Percentiles rank a stretch among this genome's conserved stretches.
Conservation (phyloP, 2,888 invertebrate species). For the Brachyptera risi region DNA sequence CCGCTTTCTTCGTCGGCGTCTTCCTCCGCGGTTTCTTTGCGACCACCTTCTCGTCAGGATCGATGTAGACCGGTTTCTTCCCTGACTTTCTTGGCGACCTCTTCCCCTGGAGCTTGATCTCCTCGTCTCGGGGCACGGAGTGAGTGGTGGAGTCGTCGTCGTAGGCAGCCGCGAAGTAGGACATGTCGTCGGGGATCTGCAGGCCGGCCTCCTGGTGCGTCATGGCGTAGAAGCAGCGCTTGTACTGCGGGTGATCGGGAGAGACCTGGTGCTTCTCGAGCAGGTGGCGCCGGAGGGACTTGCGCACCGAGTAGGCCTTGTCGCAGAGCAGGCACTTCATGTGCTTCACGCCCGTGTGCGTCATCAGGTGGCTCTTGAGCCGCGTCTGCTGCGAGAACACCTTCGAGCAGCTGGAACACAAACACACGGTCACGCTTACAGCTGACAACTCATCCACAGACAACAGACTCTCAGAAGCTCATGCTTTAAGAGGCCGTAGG, state of each 20-base stretch:
- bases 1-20: neutral
- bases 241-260: slow-evolving; percentile 33
- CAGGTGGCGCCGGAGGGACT: slow-evolving; percentile 50
- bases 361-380: slow-evolving; percentile 47
- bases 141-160: neutral
- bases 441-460: too few species aligned
- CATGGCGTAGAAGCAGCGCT: slow-evolving; percentile 34
- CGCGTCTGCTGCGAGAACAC: slow-evolving; percentile 34
- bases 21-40: neutral
- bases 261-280: slow-evolving; percentile 44
- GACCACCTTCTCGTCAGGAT: neutral
- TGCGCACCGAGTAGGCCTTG: slow-evolving; percentile 49
- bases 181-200: slow-evolving; percentile 31
- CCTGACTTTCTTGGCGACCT: neutral
- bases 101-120: neutral
- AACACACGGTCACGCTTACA: too few species aligned
- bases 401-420: slow-evolving; percentile 34
- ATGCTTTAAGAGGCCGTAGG: too few species aligned
- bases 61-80: neutral
- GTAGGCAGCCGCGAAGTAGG: neutral
- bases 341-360: slow-evolving; percentile 49
- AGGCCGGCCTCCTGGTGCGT: slow-evolving; percentile 37
- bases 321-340: slow-evolving; percentile 52
- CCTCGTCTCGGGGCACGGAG: neutral
- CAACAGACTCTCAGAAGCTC: too few species aligned